Evolutionary conservation across 2,888 invertebrate species (phyloP).

Genomic region (Dynastes grantii): DNA sequence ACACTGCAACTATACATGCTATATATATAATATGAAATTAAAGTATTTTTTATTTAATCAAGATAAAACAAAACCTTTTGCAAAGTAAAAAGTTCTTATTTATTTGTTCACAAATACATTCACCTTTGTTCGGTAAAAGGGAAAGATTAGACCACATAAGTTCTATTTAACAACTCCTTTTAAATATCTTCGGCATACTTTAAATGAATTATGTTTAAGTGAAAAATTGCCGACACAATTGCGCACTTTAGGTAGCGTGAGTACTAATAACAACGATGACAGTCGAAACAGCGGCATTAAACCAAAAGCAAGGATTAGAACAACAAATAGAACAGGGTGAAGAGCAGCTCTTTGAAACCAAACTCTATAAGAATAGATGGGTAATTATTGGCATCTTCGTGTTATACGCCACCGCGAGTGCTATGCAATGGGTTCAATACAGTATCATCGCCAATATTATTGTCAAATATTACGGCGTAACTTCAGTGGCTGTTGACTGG

Average conservation of each 20-base stretch:
- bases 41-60: not conserved
- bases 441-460: constrained; percentile 91
- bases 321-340: not conserved
- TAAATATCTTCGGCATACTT: not conserved
- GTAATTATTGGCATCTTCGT: constrained; percentile 88
- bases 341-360: constrained; percentile 12
- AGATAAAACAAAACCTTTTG: constrained; percentile 2
- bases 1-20: not conserved
- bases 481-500: constrained; percentile 88
- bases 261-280: not conserved
- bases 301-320: not conserved
- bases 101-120: not conserved
- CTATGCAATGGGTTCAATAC: constrained; percentile 97
- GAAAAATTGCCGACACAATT: not conserved
- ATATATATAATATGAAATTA: not conserved
- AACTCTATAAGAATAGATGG: constrained; percentile 80
- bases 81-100: not conserved
- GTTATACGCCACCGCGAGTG: constrained; percentile 89
- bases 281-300: not conserved
- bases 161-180: not conserved
- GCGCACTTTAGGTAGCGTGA: not conserved
- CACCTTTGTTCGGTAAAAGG: no score
- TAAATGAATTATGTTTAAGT: not conserved
- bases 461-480: constrained; percentile 81
- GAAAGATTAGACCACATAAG: not conserved